These are phyloP conservation scores for Strigamia crassipes DNA, from an alignment of 2,888 invertebrate genomes.

Conservation along the genomic window DNA sequence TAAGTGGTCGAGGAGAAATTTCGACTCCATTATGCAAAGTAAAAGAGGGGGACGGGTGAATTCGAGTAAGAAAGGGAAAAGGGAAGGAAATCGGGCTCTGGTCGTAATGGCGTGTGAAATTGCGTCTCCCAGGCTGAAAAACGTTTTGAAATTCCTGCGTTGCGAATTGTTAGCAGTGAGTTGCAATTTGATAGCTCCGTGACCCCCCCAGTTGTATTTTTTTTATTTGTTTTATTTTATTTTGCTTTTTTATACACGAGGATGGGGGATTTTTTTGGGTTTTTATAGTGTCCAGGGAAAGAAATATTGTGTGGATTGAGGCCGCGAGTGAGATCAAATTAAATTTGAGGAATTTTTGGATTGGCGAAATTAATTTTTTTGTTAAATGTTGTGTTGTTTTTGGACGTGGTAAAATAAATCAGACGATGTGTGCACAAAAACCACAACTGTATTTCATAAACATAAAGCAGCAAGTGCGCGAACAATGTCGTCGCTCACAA, in stretches of 20 bases:
- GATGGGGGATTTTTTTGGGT: neutral
- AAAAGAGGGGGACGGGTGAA: neutral
- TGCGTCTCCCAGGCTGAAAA: slow-evolving; percentile 30
- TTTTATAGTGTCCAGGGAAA: slow-evolving; percentile 10
- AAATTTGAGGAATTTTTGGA: too few species aligned
- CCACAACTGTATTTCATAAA: too few species aligned
- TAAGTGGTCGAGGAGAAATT: slow-evolving; percentile 27
- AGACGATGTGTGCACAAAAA: too few species aligned
- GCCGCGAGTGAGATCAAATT: neutral
- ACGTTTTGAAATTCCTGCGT: slow-evolving; percentile 24
- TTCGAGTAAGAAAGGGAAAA: neutral
- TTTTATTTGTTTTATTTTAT: too few species aligned
- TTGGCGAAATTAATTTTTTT: too few species aligned
- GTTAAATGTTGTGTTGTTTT: too few species aligned
- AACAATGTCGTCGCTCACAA: too few species aligned
- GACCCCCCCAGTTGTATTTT: neutral
- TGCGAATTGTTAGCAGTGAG: slow-evolving; percentile 9
- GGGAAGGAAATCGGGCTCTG: slow-evolving; percentile 23
- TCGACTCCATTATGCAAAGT: slow-evolving; percentile 37
- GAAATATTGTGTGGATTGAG: neutral
- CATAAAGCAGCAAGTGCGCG: too few species aligned
- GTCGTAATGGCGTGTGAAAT: slow-evolving; percentile 32
- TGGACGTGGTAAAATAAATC: too few species aligned
- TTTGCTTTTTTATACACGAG: too few species aligned
- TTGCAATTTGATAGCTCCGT: neutral